Evolutionary conservation across 2,888 invertebrate genomes (phyloP).

Genomic region (Gymnosoma rotundatum): DNA sequence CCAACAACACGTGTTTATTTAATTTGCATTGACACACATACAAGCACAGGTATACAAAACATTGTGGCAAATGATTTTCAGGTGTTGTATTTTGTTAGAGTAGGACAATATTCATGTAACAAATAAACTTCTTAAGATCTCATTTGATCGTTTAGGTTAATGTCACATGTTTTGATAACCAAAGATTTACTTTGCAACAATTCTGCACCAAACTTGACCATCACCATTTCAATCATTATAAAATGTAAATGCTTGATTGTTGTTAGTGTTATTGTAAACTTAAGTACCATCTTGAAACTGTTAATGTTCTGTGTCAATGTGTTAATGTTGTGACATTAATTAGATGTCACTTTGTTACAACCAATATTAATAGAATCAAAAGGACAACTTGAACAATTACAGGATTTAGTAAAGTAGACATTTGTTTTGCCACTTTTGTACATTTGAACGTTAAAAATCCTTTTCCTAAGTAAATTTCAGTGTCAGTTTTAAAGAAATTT

Average conservation of each 20-base stretch:
- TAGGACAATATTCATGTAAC: background rate
- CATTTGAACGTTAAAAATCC: background rate
- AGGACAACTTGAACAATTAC: background rate
- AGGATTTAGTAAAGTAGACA: background rate
- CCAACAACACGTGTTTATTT: conserved; percentile 15
- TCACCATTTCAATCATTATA: conserved; percentile 17
- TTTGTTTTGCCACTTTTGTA: background rate
- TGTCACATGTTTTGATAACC: conserved; percentile 9
- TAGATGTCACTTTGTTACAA: conserved; percentile 36
- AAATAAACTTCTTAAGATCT: conserved; percentile 27
- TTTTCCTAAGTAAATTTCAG: background rate
- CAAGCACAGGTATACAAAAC: background rate
- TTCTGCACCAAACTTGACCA: background rate
- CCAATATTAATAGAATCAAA: background rate
- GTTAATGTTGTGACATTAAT: conserved; percentile 54
- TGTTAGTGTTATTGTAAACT: background rate
- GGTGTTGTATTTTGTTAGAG: background rate
- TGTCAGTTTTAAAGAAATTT: too few species aligned
- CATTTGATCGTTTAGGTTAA: background rate
- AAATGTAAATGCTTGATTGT: conserved; percentile 29
- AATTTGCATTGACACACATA: background rate
- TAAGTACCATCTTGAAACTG: background rate
- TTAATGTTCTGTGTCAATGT: conserved; percentile 46
- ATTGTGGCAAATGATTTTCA: conserved; percentile 16
- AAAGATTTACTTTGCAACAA: conserved; percentile 11